Conservation (phyloP, 2,888 invertebrate genomes). For the Pyrocoelia pectoralis region DNA sequence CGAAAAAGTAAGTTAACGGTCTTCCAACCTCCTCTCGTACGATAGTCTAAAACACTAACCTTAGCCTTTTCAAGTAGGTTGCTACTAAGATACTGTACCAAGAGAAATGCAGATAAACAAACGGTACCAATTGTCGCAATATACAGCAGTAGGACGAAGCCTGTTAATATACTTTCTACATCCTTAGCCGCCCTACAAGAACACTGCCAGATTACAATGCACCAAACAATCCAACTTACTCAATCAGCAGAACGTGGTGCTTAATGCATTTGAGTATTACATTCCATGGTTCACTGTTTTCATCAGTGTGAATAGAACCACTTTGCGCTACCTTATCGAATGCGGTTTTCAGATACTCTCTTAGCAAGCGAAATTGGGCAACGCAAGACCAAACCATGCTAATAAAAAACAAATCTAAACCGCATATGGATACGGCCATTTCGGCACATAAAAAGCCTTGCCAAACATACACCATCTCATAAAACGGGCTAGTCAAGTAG, state of each 20-base stretch:
- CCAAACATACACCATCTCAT: constrained; percentile 11
- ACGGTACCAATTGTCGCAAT: constrained; percentile 10
- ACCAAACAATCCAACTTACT: not conserved
- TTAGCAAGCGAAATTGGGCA: constrained; percentile 5
- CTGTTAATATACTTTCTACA: not conserved
- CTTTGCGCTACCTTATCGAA: not conserved
- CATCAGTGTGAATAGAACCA: not conserved
- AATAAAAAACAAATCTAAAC: constrained; percentile 9
- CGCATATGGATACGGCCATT: constrained; percentile 2
- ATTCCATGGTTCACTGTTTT: not conserved
- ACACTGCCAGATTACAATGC: no score
- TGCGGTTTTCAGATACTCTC: not conserved
- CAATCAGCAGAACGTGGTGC: not conserved
- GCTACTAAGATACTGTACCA: not conserved
- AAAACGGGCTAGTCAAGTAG: not conserved
- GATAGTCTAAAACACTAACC: no score
- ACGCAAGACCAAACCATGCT: constrained; percentile 8
- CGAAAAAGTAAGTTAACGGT: constrained; percentile 13
- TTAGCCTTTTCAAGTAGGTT: no score
- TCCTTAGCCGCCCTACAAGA: constrained; percentile 4
- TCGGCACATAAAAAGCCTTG: constrained; percentile 4
- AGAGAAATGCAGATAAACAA: constrained; percentile 6
- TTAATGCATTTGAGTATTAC: not conserved
- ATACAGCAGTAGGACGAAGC: constrained; percentile 9
- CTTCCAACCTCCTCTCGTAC: not conserved